Percentiles rank a stretch among this genome's conserved stretches.
Evolutionary conservation across 1,140 invertebrate species (phyloP).

Genomic region (Zelostemma sp.): DNA sequence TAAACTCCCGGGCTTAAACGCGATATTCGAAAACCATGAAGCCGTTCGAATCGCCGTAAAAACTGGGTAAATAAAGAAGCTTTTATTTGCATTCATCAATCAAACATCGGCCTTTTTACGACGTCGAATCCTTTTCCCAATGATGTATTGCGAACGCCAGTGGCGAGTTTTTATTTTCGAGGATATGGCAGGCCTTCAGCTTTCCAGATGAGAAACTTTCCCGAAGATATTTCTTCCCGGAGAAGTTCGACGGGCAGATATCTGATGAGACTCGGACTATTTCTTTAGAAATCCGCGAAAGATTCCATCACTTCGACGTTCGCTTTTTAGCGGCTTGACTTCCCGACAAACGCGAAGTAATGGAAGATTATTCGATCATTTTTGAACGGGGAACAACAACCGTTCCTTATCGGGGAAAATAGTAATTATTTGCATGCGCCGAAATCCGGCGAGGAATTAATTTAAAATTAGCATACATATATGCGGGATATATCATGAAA

Average conservation of each 20-base stretch:
- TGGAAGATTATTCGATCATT: too few species aligned
- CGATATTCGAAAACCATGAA: too few species aligned
- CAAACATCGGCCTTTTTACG: slow-evolving; percentile 12
- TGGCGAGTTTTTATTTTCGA: slow-evolving; percentile 26
- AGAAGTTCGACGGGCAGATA: slow-evolving; percentile 26
- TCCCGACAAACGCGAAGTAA: too few species aligned
- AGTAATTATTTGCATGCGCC: background rate
- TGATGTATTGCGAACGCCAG: slow-evolving; percentile 10
- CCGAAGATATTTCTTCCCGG: slow-evolving; percentile 16
- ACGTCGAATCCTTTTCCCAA: slow-evolving; percentile 6
- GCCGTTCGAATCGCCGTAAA: too few species aligned
- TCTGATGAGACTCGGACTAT: slow-evolving; percentile 17
- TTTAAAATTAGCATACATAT: slow-evolving; percentile 7
- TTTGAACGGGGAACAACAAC: too few species aligned
- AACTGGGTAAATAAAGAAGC: too few species aligned
- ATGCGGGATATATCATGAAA: background rate
- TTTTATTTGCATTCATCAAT: slow-evolving; percentile 8
- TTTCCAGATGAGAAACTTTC: slow-evolving; percentile 25
- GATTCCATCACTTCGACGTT: slow-evolving; percentile 9
- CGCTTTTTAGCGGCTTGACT: slow-evolving; percentile 5
- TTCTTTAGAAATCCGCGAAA: slow-evolving; percentile 15
- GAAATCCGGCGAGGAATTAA: background rate
- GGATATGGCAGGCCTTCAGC: slow-evolving; percentile 20
- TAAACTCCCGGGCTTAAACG: slow-evolving; percentile 14
- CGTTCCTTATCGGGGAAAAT: too few species aligned